phyloP scores from a whole-genome alignment of 2,888 invertebrate genomes.

The Bursaphelenchus okinawaensis region DNA sequence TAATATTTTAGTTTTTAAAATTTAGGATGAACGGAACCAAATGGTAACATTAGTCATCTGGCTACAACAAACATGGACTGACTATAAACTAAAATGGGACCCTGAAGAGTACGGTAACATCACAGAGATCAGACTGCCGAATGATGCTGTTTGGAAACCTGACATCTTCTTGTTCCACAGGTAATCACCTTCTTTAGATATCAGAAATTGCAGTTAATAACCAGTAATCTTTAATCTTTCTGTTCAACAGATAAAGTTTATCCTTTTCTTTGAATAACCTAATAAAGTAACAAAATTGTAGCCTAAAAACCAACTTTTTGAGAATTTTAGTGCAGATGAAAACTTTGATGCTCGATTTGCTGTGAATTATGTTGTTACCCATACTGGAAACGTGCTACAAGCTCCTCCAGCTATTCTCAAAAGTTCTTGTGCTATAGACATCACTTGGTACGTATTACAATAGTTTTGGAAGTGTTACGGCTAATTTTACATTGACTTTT shows the following conservation, averaged over 20 bases:
- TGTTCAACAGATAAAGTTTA: too few relatives aligned
- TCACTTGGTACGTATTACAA: neutral
- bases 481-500: too few relatives aligned
- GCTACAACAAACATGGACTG: constrained; percentile 87
- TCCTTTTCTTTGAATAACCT: too few relatives aligned
- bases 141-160: constrained; percentile 93
- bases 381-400: constrained; percentile 88
- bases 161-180: constrained; percentile 88
- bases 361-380: constrained; percentile 91
- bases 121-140: constrained; percentile 86
- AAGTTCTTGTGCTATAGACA: constrained; percentile 90
- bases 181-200: too few relatives aligned
- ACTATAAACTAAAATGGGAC: constrained; percentile 92
- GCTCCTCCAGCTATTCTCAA: constrained; percentile 98
- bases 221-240: too few relatives aligned
- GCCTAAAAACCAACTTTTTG: neutral
- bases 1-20: too few relatives aligned
- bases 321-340: constrained; percentile 72
- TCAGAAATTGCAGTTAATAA: too few relatives aligned
- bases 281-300: too few relatives aligned
- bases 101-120: constrained; percentile 91
- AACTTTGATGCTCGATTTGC: constrained; percentile 97
- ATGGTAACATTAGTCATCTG: constrained; percentile 91
- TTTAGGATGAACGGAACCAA: constrained; percentile 87
- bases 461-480: too few relatives aligned